Base-by-base conservation (phyloP, 2,113 vertebrate genomes). In the Gulo gulo region DNA sequence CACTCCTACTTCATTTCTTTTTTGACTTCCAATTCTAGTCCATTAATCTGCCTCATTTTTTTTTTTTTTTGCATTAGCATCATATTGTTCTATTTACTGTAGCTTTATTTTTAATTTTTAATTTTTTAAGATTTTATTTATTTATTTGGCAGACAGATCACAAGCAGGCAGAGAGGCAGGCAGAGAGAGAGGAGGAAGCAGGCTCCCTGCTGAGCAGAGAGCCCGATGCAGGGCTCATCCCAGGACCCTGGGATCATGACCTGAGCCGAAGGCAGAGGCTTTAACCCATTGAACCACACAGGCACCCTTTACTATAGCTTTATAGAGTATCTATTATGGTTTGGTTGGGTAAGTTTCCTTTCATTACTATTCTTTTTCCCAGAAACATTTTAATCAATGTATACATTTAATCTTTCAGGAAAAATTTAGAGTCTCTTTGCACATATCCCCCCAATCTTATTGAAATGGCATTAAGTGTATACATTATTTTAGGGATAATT, bases 321-420 rank as follows among this genome's bases (percentile, higher is more conserved):
- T 52, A 23, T 74, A 86, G 73, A 91, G 14, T 67, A 84, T 59
- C n/a, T 85, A 20, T 80, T 90, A 50, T 20, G 45, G 63, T 81
- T 26, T 74, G 24, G 12, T 76, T 61, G 39, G 21, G 16, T 61
- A 88, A 88, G 5, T 79, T 88, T 88, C 24, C 29, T 91, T 94
- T 83, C 4, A 47, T 83, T 78, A n/a, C 8, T 82, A 0, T 73
- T 23, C 21, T 74, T 71, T 69, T 71, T 34, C 69, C 2, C 14
- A 63, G 88, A 88, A 91, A 71, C 24, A 88, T 84, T 24, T 79
- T 84, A 88, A 87, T 76, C 18, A 88, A n/a, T 88, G 14, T 92
- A 29, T 85, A 79, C 18, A 55, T 83, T 94, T 83, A 91, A 87
- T 76, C 36, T 94, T 88, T 52, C 59, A 71, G 42, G 61, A 88